Evolutionary conservation across 2,113 vertebrate genomes (phyloP), one percentile per base, ranked within the genome.

Genomic region (Pseudorasbora parva): DNA sequence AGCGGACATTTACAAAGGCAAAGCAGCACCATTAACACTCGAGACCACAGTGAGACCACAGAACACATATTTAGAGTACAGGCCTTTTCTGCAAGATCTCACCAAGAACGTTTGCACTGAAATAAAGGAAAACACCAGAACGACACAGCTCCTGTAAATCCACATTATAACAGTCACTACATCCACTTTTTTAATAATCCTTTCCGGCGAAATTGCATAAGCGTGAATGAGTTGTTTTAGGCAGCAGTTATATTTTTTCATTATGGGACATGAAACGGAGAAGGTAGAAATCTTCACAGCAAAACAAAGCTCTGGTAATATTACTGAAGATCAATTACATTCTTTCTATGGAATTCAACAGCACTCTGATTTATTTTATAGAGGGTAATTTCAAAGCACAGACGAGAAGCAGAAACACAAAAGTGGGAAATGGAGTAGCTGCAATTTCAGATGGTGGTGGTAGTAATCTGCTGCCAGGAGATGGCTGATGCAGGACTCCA

Each of bases 181-280:
- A 85, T 74, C 49, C n/a, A 49, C 59, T 89, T 86, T 84, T 86
- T 80, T 90, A 88, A 91, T 83, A 89, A 86, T 82, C 59, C 82
- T 86, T 86, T 86, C 84, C 85, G 76, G 86, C 82, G 62, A 88
- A 87, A 84, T 87, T 88, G 87, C 87, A 84, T 86, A 88, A 89
- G 89, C 84, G 78, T 76, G 82, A 90, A 88, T 88, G 85, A 86
- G 86, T 86, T 82, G 88, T 82, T 88, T 88, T 86, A 60, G 59
- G 43, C 19, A 59, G 78, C 88, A 23, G 64, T 90, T 92, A 91
- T 92, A 92, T 91, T 91, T 90, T 89, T 87, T 91, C 92, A 94
- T 93, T 92, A 91, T 79, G 84, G 87, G 80, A 87, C 88, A 86
- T 83, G 69, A 85, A 85, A 43, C 78, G n/a, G 82, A 86, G 71